Evolutionary conservation across 2,797 vertebrate genomes (phyloP).

Genomic region (Morelia viridis): DNA sequence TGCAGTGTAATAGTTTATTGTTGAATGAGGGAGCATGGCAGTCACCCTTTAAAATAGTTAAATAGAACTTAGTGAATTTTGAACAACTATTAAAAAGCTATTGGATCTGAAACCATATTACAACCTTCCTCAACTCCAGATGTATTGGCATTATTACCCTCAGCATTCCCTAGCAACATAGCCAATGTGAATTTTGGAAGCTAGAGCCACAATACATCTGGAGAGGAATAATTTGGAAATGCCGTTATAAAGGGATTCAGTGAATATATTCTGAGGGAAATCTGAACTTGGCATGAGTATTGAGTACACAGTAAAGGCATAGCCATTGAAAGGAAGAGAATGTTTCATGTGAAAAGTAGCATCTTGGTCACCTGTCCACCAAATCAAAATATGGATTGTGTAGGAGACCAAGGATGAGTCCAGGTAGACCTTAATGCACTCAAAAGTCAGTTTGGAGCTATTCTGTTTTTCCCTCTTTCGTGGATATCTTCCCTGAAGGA

Average conservation of each 20-base stretch:
- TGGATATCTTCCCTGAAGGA: not conserved
- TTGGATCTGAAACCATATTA: not conserved
- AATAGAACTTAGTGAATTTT: not conserved
- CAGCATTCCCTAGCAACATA: not conserved
- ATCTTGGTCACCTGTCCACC: not conserved
- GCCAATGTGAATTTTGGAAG: not conserved
- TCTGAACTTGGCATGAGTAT: not conserved
- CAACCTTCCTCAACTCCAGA: not conserved
- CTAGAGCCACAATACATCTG: not conserved
- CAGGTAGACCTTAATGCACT: not conserved
- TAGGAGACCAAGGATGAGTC: not conserved
- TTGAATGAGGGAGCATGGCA: not conserved
- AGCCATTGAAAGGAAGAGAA: not conserved
- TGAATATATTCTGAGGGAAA: not conserved
- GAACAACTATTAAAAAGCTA: not conserved
- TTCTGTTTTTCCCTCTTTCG: not conserved
- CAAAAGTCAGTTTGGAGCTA: not conserved
- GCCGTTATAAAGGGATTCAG: not conserved
- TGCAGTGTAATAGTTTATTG: not conserved
- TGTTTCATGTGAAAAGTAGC: not conserved
- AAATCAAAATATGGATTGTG: not conserved
- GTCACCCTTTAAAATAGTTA: not conserved
- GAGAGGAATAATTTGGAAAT: not conserved
- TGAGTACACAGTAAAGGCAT: not conserved
- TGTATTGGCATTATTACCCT: not conserved